Percentiles rank a stretch among this genome's conserved stretches.
Conservation (phyloP, 2,113 vertebrate genomes). For the Corydoras maculifer region DNA sequence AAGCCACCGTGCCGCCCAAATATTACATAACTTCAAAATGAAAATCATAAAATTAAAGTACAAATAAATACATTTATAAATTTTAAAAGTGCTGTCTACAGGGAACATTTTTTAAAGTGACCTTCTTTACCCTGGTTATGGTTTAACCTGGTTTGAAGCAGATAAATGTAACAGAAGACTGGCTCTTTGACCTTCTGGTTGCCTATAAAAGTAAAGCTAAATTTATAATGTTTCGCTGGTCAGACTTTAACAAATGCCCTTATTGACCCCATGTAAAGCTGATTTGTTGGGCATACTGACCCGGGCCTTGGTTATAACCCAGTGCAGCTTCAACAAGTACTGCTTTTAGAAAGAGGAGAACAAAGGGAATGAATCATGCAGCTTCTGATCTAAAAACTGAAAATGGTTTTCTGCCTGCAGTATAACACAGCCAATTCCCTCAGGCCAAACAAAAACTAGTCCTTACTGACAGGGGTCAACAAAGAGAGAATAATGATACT, state of each 20-base stretch:
- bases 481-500: neutral
- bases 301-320: neutral
- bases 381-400: constrained; percentile 15
- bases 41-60: too few species aligned
- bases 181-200: neutral
- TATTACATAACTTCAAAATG: too few species aligned
- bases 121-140: too few species aligned
- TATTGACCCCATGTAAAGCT: constrained; percentile 27
- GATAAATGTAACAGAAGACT: neutral
- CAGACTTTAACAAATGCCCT: constrained; percentile 24
- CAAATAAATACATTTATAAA: too few species aligned
- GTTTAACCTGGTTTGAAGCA: too few species aligned
- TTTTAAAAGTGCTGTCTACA: too few species aligned
- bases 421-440: neutral
- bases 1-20: too few species aligned
- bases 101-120: too few species aligned
- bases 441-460: neutral
- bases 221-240: constrained; percentile 8
- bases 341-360: constrained; percentile 3
- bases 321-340: constrained; percentile 6
- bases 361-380: neutral
- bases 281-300: neutral
- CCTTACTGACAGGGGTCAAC: neutral
- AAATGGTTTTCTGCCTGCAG: constrained; percentile 2
- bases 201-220: neutral